These are phyloP conservation scores for Sceliomorpha sp. DNA, from an alignment of 2,888 invertebrate species.

Conservation along the genomic window DNA sequence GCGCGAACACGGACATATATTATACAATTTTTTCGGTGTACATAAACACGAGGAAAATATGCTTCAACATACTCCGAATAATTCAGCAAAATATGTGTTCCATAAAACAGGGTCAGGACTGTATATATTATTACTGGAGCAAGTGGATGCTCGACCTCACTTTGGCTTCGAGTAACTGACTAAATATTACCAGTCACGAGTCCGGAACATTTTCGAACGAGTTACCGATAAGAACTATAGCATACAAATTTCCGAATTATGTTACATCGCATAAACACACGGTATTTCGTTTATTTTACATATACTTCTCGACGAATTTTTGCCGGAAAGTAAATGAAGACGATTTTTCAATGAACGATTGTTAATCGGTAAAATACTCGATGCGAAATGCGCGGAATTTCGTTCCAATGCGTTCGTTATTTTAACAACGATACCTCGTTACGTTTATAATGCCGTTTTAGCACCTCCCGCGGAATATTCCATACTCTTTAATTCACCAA, in stretches of 20 bases:
- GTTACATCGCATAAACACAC: too few species aligned
- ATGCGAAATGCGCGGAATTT: too few species aligned
- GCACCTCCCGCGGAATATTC: constrained; percentile 23
- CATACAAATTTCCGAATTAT: not conserved
- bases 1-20: not conserved
- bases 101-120: constrained; percentile 14
- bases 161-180: constrained; percentile 11
- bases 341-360: too few species aligned
- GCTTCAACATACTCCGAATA: constrained; percentile 11
- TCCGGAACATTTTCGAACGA: not conserved
- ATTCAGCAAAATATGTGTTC: constrained; percentile 11
- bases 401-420: constrained; percentile 18
- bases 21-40: constrained; percentile 1
- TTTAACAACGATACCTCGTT: constrained; percentile 17
- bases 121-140: constrained; percentile 13
- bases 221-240: constrained; percentile 1
- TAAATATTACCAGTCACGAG: constrained; percentile 11
- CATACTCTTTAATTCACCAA: constrained; percentile 36
- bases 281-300: too few species aligned
- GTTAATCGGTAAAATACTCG: too few species aligned
- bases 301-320: too few species aligned
- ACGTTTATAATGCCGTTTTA: constrained; percentile 7
- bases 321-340: too few species aligned
- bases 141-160: constrained; percentile 16
- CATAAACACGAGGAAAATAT: constrained; percentile 8